These are phyloP conservation scores for Rutpela maculata DNA, from an alignment of 2,888 invertebrate species.

Conservation along the genomic window DNA sequence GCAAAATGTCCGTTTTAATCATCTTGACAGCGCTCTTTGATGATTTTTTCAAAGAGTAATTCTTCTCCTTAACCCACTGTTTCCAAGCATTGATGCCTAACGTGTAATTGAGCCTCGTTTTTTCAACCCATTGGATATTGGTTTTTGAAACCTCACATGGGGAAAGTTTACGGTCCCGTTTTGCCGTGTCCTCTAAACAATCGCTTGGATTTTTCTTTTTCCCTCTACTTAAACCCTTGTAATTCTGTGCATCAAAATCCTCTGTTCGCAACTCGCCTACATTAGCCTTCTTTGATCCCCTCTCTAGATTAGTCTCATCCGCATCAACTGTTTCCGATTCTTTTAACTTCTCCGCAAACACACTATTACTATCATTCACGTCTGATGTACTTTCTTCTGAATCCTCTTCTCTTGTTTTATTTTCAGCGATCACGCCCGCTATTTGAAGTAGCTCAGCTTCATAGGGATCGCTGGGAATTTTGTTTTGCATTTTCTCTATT, in stretches of 20 bases:
- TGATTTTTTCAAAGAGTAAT: constrained; percentile 77
- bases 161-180: neutral
- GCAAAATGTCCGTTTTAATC: constrained; percentile 82
- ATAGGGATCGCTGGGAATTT: constrained; percentile 90
- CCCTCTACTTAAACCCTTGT: neutral
- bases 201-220: constrained; percentile 74
- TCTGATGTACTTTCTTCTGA: constrained; percentile 75
- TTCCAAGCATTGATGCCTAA: constrained; percentile 94
- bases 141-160: constrained; percentile 54
- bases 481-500: constrained; percentile 88
- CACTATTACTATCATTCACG: constrained; percentile 68
- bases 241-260: neutral
- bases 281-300: neutral
- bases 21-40: constrained; percentile 8
- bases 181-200: constrained; percentile 62
- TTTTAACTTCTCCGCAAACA: constrained; percentile 77
- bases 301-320: neutral
- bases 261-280: neutral
- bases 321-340: neutral
- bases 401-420: constrained; percentile 73
- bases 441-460: constrained; percentile 90
- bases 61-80: constrained; percentile 91
- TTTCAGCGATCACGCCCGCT: constrained; percentile 92
- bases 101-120: constrained; percentile 75
- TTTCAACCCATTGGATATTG: constrained; percentile 54